Evolutionary conservation across 2,888 invertebrate genomes (phyloP), one percentile per base, ranked within the genome.

Genomic region (Syritta pipiens): DNA sequence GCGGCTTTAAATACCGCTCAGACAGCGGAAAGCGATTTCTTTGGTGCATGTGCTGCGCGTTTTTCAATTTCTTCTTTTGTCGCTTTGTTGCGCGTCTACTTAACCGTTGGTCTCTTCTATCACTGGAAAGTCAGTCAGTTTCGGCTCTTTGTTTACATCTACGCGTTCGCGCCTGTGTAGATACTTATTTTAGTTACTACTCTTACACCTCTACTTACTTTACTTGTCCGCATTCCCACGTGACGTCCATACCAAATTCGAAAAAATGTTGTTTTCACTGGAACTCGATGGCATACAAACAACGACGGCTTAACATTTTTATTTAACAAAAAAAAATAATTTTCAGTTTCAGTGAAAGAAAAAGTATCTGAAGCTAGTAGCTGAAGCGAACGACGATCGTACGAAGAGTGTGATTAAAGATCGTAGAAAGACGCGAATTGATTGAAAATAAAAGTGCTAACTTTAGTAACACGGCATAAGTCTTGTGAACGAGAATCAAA

Each of bases 201-300:
- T 55, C 44, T 68, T 68, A 62, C 75, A 57, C 26, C 37, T 42
- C 59, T 53, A 24, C 7, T 42, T 37, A 14, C 19, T 17, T 62
- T 74, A 74, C 14, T 28, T 62, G 79, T 68, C 74, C 74, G 74
- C 74, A 74, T 79, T 79, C 68, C 79, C 79, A 79, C 79, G 79
- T 79, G 79, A 74, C 74, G 67, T 62, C 37, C 79, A 79, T 79
- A 67, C 74, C 35, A 74, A 79, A 30, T 44, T 14, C 9, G 10
- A 4, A 6, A 3, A 24, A 17, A 55, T 44, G 51, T 55, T 59
- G 74, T 62, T 79, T 79, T 79, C 79, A 74, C 79, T 79, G 62
- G 48, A 60, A 53, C 30, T 76, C 42, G 7, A 49, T 53, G 42
- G 40, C 30, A 32, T 37, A 35, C 12, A 37, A 59, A 53, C 35